Percentiles rank a stretch among this genome's conserved stretches.
Conservation (phyloP, 92 coral and sea anemone genomes). For the Nematostella vectensis region DNA sequence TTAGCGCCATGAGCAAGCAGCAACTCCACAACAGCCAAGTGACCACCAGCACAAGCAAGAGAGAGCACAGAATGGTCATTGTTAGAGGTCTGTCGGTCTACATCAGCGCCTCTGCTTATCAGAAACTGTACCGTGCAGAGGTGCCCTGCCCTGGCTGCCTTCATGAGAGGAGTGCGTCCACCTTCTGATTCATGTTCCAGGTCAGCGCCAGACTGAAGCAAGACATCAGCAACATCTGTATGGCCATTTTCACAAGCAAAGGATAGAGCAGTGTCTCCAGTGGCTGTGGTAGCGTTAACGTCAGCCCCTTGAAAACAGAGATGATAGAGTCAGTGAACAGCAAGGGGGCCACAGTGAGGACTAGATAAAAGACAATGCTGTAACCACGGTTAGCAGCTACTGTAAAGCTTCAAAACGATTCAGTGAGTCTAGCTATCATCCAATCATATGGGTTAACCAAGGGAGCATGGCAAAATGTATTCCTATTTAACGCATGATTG, state of each 20-base stretch:
- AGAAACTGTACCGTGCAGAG: constrained; percentile 96
- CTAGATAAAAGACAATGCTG: too few relatives aligned
- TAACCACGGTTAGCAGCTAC: too few relatives aligned
- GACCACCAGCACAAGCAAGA: constrained; percentile 99
- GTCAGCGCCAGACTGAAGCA: constrained; percentile 82
- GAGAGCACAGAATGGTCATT: constrained; percentile 98
- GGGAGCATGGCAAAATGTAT: too few relatives aligned
- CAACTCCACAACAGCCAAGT: constrained; percentile 90
- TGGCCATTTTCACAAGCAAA: constrained; percentile 99
- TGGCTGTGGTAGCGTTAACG: constrained; percentile 93
- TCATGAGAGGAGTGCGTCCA: constrained; percentile 98
- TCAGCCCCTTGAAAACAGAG: constrained; percentile 63
- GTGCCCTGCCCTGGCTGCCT: constrained; percentile 99
- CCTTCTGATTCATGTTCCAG: constrained; percentile 99
- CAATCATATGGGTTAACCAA: too few relatives aligned
- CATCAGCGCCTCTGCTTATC: constrained; percentile 99
- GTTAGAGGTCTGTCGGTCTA: constrained; percentile 86
- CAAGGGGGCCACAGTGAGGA: too few relatives aligned
- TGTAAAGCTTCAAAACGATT: too few relatives aligned
- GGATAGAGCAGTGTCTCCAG: constrained; percentile 94
- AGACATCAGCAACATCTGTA: constrained; percentile 98
- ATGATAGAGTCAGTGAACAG: background rate
- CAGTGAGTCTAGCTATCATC: too few relatives aligned
- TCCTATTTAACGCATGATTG: too few relatives aligned
- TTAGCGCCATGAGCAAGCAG: constrained; percentile 93